Evolutionary conservation across 2,888 invertebrate genomes (phyloP), one percentile per base, ranked within the genome.

Genomic region (Galerucella pusilla): DNA sequence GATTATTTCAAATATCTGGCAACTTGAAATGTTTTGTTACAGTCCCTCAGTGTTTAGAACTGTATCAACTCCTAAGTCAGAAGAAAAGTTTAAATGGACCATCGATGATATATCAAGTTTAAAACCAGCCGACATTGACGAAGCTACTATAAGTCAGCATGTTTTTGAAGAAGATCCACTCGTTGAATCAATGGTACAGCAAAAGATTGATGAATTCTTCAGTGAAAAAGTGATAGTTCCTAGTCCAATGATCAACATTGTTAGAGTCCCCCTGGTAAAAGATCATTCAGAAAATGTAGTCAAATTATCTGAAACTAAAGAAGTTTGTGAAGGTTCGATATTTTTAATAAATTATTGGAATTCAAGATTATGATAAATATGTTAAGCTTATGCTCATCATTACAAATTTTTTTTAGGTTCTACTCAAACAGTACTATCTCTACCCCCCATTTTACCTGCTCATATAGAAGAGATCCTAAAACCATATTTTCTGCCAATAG

Each of bases 41-140:
- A 90, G 90, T 78, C 88, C 88, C 11, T 85, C 85, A 46, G 86
- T 87, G 72, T 88, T 88, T 79, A 80, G 82, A 4, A 86, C 85
- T 77, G 85, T 84, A 52, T 83, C 86, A 12, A 88, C 85, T 66
- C 85, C 88, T 1, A 85, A 87, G 76, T 83, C 84, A 75, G 88
- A 80, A 25, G 86, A 89, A n/a, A 89, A 89, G 73, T 92, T 92
- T 82, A 88, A 89, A 73, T 94, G 94, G 94, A 92, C 91, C 66
- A 93, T 94, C 76, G 93, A 94, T 76, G 93, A 93, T 83, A 88
- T 92, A 11, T 93, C 93, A 71, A 88, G 87, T n/a, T 87, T 94
- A 74, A 90, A 91, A 67, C 94, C 94, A 28, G 92, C 91, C 1
- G 91, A 92, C 79, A 93, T 94, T 74, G 93, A 93, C 77, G 93